Evolutionary conservation across 2,888 invertebrate species (phyloP).

Genomic region (Pristionchus japonicus): DNA sequence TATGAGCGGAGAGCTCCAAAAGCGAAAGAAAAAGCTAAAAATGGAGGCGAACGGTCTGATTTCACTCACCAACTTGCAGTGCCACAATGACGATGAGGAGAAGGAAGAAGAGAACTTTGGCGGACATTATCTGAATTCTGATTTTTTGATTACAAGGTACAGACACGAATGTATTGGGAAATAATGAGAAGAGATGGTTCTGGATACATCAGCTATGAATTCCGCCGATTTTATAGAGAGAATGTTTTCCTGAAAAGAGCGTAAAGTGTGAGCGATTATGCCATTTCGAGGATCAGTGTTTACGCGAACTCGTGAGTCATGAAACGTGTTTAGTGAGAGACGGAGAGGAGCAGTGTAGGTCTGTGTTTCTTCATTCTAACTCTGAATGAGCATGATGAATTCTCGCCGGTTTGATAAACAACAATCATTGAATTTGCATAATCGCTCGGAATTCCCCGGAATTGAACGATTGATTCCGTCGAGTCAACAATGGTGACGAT

Average conservation of each 20-base stretch:
- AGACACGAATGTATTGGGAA: neutral
- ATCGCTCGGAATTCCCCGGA: neutral
- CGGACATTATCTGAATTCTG: neutral
- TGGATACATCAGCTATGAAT: neutral
- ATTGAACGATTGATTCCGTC: no score
- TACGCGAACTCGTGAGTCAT: neutral
- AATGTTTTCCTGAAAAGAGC: neutral
- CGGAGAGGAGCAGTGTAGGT: neutral
- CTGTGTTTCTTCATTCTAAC: no score
- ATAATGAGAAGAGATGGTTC: no score
- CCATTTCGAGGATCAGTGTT: neutral
- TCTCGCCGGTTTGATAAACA: neutral
- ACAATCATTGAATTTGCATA: neutral
- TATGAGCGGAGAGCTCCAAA: no score
- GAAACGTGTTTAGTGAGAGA: neutral
- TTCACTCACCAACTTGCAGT: neutral
- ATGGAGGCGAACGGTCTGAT: neutral
- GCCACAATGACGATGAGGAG: neutral
- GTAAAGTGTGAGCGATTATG: neutral
- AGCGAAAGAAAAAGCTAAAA: no score
- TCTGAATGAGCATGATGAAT: no score
- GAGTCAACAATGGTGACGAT: no score
- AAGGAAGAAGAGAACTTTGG: neutral
- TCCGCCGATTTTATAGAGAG: neutral
- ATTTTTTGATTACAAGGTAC: neutral